Base-by-base conservation (phyloP, 2,797 vertebrate genomes). In the Phoeniculus purpureus region DNA sequence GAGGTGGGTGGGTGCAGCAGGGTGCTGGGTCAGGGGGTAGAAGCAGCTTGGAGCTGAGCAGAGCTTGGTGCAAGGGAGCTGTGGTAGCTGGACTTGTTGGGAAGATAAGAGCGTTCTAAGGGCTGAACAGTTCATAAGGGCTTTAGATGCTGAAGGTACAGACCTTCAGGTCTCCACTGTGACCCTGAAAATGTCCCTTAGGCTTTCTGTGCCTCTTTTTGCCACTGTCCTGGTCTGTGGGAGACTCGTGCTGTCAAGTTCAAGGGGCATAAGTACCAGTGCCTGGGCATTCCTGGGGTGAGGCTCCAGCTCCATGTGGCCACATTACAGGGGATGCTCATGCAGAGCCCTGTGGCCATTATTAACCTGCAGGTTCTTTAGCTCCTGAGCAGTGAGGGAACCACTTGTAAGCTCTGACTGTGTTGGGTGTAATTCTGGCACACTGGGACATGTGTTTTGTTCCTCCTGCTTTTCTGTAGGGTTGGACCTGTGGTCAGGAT, bases 251-350 rank as follows among this genome's bases (percentile, higher is more conserved):
- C 22, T 82, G 25, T 10, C 7, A 5, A 12, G 23, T 37, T 81
- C 11, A 23, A 73, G 19, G 62, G 15, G 9, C 0, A 0, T 7
- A 51, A 81, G 2, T 26, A 22, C 8, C 0, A 0, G 21, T 32
- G 40, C 22, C 32, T 0, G 59, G 59, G 40, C 12, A 2, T 16
- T 45, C 25, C 20, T 26, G 17, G n/a, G 50, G 43, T 27, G 51
- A 50, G 48, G 26, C 32, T 83, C 32, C 50, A n/a, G 55, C 31
- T 60, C 4, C 11, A 3, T 7, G 15, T 25, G 25, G 72, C n/a
- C 34, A 6, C 29, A n/a, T 34, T 10, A 52, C 16, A 29, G 40
- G 47, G 9, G 9, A 4, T 22, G n/a, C 45, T 45, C 23, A 5
- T 34, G 56, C 52, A 15, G 10, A 56, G 11, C 31, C 32, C 59